These are phyloP conservation scores for Felis chaus DNA, from an alignment of 2,113 vertebrate genomes.

Conservation along the genomic window DNA sequence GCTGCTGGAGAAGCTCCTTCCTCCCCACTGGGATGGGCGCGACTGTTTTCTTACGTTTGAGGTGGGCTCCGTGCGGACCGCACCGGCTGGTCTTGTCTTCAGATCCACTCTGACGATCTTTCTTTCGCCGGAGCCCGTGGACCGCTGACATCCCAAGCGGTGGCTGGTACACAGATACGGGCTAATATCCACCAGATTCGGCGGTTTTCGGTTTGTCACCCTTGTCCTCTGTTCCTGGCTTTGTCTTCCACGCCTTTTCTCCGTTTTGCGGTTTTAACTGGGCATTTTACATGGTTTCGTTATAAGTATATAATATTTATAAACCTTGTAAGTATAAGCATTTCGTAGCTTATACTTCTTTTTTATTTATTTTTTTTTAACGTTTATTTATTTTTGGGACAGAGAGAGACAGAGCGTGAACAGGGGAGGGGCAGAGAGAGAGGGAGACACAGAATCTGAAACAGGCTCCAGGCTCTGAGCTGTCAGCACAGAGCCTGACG, in stretches of 20 bases:
- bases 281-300: neutral
- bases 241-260: neutral
- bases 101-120: neutral
- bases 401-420: no score
- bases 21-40: neutral
- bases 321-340: no score
- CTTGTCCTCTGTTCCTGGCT: neutral
- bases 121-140: accelerated
- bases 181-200: no score
- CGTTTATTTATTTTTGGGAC: no score
- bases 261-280: neutral
- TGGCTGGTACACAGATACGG: neutral
- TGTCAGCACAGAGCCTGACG: no score
- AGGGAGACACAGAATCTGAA: no score
- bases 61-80: neutral
- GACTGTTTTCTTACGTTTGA: neutral
- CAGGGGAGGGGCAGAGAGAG: no score
- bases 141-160: neutral
- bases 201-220: neutral
- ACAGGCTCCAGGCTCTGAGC: no score
- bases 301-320: no score
- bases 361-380: neutral
- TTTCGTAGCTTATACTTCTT: neutral
- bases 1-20: neutral
- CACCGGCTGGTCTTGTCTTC: accelerated